phyloP scores from a whole-genome alignment of 2,113 vertebrate genomes.

The Sinocyclocheilus anophthalmus region DNA sequence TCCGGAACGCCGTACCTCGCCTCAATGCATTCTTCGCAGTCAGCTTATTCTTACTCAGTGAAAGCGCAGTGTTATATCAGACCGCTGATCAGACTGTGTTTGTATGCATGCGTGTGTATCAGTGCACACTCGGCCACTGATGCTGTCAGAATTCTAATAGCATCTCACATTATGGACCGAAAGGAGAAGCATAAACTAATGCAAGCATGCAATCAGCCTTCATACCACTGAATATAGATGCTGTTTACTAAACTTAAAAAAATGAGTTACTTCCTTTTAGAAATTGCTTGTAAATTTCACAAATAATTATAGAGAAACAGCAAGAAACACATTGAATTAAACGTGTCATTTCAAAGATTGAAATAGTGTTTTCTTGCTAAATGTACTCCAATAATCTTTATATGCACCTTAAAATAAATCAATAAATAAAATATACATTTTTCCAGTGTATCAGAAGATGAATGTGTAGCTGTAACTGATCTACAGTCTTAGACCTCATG shows the following conservation, averaged over 20 bases:
- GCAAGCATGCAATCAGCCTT: background rate
- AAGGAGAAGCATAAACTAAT: slow-evolving; percentile 4
- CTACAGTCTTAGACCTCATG: too few species aligned
- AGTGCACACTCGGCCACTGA: background rate
- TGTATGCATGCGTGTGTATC: slow-evolving; percentile 31
- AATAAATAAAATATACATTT: background rate
- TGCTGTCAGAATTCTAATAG: slow-evolving; percentile 1
- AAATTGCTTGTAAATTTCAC: too few species aligned
- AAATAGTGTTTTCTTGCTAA: too few species aligned
- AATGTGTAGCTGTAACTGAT: too few species aligned
- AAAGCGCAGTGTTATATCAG: slow-evolving; percentile 52
- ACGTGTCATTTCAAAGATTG: too few species aligned
- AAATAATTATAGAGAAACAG: too few species aligned
- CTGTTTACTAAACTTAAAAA: background rate
- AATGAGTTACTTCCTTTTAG: too few species aligned
- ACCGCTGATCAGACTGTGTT: background rate
- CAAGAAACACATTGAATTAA: too few species aligned
- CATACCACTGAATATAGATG: background rate
- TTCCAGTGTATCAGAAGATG: background rate
- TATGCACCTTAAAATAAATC: too few species aligned
- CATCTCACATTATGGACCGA: background rate
- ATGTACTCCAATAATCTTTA: too few species aligned
- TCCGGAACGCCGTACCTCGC: background rate
- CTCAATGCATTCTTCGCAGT: slow-evolving; percentile 61
- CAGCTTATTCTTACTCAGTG: slow-evolving; percentile 13